phyloP scores from a whole-genome alignment of 2,797 vertebrate genomes.

The Coregonus suidteri region DNA sequence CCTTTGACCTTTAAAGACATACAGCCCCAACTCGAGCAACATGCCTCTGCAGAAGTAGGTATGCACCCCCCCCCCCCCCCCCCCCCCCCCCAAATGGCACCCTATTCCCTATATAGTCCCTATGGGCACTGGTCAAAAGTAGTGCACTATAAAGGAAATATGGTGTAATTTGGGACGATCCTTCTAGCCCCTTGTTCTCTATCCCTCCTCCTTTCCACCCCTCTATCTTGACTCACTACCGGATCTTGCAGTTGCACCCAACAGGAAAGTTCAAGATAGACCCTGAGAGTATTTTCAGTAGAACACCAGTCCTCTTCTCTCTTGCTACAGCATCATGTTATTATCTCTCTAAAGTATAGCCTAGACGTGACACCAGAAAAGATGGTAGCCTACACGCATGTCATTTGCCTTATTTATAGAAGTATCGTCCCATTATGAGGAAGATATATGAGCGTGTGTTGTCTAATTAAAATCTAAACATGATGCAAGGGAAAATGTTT shows the following conservation, averaged over 20 bases:
- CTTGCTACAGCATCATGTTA: slow-evolving; percentile 51
- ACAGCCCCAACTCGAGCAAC: slow-evolving; percentile 17
- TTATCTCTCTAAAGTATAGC: slow-evolving; percentile 73
- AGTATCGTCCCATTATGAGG: slow-evolving; percentile 59
- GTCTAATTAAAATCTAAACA: slow-evolving; percentile 72
- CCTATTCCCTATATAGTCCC: not conserved
- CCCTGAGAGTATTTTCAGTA: slow-evolving; percentile 56
- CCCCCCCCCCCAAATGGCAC: too few relatives aligned
- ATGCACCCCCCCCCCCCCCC: too few relatives aligned
- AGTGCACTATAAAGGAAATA: too few relatives aligned
- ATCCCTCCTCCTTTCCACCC: too few relatives aligned
- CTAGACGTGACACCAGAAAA: slow-evolving; percentile 68
- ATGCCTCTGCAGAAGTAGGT: slow-evolving; percentile 20
- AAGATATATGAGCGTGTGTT: slow-evolving; percentile 66
- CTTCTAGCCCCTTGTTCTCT: too few relatives aligned
- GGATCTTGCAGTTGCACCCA: slow-evolving; percentile 48
- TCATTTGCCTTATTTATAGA: slow-evolving; percentile 68
- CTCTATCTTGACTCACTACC: too few relatives aligned
- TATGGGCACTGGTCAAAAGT: too few relatives aligned
- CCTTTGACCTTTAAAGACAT: slow-evolving; percentile 52
- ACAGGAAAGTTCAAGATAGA: slow-evolving; percentile 47
- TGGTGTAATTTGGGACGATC: too few relatives aligned
- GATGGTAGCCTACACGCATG: slow-evolving; percentile 48
- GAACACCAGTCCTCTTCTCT: slow-evolving; percentile 22
- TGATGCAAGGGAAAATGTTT: slow-evolving; percentile 44